phyloP scores from a whole-genome alignment of 2,797 vertebrate species.

The Coendou prehensilis region DNA sequence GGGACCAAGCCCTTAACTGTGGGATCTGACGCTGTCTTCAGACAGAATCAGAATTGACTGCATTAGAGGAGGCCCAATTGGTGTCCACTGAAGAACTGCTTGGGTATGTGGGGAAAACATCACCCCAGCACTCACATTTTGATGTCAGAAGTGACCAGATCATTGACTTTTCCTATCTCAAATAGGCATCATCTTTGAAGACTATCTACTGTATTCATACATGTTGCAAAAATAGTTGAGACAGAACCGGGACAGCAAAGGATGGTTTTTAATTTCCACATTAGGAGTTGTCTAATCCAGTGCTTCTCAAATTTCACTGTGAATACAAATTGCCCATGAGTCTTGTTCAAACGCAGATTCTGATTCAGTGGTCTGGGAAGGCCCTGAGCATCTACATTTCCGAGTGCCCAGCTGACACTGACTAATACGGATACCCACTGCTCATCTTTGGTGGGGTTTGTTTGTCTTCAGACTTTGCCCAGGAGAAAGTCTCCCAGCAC shows the following conservation, averaged over 20 bases:
- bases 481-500: neutral
- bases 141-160: neutral
- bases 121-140: neutral
- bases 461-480: neutral
- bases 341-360: neutral
- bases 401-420: neutral
- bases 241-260: neutral
- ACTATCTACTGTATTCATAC: neutral
- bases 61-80: neutral
- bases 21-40: neutral
- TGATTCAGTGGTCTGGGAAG: neutral
- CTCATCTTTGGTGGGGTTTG: neutral
- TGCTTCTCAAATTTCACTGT: neutral
- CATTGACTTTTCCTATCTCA: neutral
- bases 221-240: neutral
- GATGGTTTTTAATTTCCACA: neutral
- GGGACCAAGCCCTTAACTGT: neutral
- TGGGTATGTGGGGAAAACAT: neutral
- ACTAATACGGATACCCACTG: too few species aligned
- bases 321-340: neutral
- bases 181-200: neutral
- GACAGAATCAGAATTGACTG: neutral
- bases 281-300: neutral
- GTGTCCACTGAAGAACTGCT: too few species aligned
- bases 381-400: neutral